Evolutionary conservation across 92 coral and sea anemone genomes (phyloP), one percentile per base, ranked within the genome.

Genomic region (Siderastrea radians): DNA sequence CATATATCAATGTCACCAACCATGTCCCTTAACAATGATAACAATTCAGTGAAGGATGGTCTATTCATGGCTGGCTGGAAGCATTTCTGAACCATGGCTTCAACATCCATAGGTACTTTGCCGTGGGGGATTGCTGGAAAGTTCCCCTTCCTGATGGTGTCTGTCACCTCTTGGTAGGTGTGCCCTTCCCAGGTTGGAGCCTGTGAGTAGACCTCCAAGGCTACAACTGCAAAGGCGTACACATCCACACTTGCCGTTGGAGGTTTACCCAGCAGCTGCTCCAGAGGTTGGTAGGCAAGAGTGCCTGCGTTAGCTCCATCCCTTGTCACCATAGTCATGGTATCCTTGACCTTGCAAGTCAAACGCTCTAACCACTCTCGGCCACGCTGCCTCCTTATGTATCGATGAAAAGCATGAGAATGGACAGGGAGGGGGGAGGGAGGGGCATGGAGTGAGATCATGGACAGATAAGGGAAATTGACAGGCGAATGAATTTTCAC

Each of bases 291-390:
- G 58, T 84, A 84, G 2, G 70, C 81, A 44, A 84, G 58, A 48
- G 88, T 84, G 26, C 88, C 82, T 8, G 88, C 88, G 47, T 84
- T 84, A 17, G 72, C 54, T 9, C 49, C 77, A 26, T 26, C 38
- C 38, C 38, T 26, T 26, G 38, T 26, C 38, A 26, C 38, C 38
- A 26, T 26, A 26, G 38, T 26, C 38, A 26, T 26, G 38, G 38
- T 26, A 26, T 26, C 38, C 38, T 0, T 26, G 38, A 26, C 38
- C n/a, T n/a, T n/a, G n/a, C n/a, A n/a, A n/a, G n/a, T n/a, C n/a
- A n/a, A n/a, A n/a, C n/a, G n/a, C n/a, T n/a, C n/a, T n/a, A n/a
- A n/a, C n/a, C n/a, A n/a, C n/a, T n/a, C n/a, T n/a, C n/a, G n/a
- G n/a, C n/a, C n/a, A n/a, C n/a, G n/a, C n/a, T n/a, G n/a, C n/a